Base-by-base conservation (phyloP, 2,113 vertebrate species). In the Microtus richardsoni region DNA sequence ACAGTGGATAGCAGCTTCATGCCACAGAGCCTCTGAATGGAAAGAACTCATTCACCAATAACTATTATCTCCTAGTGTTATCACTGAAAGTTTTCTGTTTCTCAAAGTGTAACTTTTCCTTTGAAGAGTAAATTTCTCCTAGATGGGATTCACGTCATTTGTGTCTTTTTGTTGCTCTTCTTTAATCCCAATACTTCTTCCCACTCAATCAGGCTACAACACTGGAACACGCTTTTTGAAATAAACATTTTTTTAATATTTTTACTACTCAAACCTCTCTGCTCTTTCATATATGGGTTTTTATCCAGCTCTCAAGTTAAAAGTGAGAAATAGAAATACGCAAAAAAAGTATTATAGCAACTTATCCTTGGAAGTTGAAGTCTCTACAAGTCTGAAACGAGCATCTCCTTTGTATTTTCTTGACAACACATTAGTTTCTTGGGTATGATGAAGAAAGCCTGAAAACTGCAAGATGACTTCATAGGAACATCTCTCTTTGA, bases 391-490 rank as follows among this genome's bases (percentile, higher is more conserved):
- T 52, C 73, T 93, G 77, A 75, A 83, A 74, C 7, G 8, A 71
- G 62, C 5, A 4, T 75, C 28, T 22, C 36, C 64, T 2, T 62
- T 78, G 88, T 49, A 96, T 97, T 97, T 87, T 71, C 3, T 49
- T 88, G 22, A 87, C 5, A 62, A 79, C n/a, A 13, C 0, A 88
- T 84, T 97, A 96, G 93, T 86, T 93, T 90, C 88, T 66, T 83
- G 19, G 8, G 22, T 94, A 62, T 85, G 83, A 6, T 47, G 79
- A 82, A 64, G 9, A 83, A 62, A 87, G 30, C 78, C 90, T 75
- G 28, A 64, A 97, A 90, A 8, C 22, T 91, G 52, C 54, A 75
- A 94, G 79, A 74, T 0, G 0, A 21, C 93, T 75, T 91, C 22
- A 86, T 71, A 1, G 11, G 52, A 96, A 85, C 22, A 92, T 10